Evolutionary conservation across 2,888 invertebrate genomes (phyloP), one percentile per base, ranked within the genome.

Genomic region (Podotricha telesiphe): DNA sequence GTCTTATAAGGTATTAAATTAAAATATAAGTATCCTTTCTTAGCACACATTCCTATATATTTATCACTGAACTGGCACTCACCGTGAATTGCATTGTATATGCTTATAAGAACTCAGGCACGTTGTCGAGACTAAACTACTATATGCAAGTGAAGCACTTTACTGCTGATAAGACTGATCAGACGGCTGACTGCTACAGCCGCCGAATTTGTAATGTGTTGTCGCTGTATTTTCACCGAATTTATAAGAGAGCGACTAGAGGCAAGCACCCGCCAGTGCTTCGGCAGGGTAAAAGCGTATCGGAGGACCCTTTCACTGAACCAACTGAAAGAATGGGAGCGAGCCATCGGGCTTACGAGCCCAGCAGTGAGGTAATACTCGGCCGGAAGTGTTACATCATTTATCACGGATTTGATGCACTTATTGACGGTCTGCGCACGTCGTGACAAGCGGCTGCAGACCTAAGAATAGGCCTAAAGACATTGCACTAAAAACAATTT

Each of bases 191-290:
- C 78, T 84, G 74, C 83, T 79, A 84, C 91, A 89, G 88, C 92
- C 86, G 91, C 91, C 93, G 92, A 92, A 93, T 90, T 91, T 81
- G 89, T 87, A 92, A 92, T 93, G 93, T 92, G 86, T 85, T 89
- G 87, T 87, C 82, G 84, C 82, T 77, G 85, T 80, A 83, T 87
- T 88, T 89, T 88, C 93, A 88, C 89, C 88, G 87, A 93, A 93
- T 93, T 92, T 93, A 93, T 93, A 93, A 91, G 90, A 85, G 84
- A 84, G 85, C 81, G 86, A 81, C 74, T 78, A 79, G 80, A 80
- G 78, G 82, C 80, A 82, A 79, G 81, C 85, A 84, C 86, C 87
- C 85, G 87, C 74, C 68, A 80, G 78, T 75, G 77, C 77, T 75
- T 80, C 86, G 86, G 86, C 86, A 89, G 91, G 91, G 92, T 90